Evolutionary conservation across 2,113 vertebrate genomes (phyloP).

Genomic region (Urocynchramus pylzowi): DNA sequence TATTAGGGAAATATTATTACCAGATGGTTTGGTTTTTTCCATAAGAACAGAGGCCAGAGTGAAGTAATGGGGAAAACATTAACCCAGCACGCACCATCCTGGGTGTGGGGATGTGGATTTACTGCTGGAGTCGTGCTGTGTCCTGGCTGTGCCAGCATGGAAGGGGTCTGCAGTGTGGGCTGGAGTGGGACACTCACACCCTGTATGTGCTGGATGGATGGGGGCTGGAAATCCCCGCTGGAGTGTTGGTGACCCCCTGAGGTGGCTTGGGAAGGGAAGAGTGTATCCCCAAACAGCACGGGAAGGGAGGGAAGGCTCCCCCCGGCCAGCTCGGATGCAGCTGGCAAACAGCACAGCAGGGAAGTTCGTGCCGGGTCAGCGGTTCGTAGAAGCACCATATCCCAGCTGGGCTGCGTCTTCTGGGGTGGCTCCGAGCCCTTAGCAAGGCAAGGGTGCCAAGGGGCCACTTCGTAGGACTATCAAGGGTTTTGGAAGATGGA

Average conservation of each 20-base stretch:
- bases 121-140: rapidly evolving
- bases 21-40: constrained; percentile 74
- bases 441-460: background rate
- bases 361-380: background rate
- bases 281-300: background rate
- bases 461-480: rapidly evolving
- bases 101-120: background rate
- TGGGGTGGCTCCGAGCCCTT: rapidly evolving
- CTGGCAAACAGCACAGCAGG: background rate
- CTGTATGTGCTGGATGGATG: rapidly evolving
- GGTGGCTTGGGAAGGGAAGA: background rate
- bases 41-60: constrained; percentile 48
- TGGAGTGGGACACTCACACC: rapidly evolving
- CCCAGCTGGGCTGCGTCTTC: background rate
- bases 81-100: constrained; percentile 36
- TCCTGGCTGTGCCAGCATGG: background rate
- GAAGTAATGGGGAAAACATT: constrained; percentile 58
- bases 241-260: rapidly evolving
- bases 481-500: background rate
- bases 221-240: background rate
- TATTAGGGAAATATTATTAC: constrained; percentile 66
- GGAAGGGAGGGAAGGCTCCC: background rate
- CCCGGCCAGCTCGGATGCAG: rapidly evolving
- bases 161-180: background rate
- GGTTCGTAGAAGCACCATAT: rapidly evolving